Conservation (phyloP, 2,888 invertebrate species). For the Scaptomyza parva region DNA sequence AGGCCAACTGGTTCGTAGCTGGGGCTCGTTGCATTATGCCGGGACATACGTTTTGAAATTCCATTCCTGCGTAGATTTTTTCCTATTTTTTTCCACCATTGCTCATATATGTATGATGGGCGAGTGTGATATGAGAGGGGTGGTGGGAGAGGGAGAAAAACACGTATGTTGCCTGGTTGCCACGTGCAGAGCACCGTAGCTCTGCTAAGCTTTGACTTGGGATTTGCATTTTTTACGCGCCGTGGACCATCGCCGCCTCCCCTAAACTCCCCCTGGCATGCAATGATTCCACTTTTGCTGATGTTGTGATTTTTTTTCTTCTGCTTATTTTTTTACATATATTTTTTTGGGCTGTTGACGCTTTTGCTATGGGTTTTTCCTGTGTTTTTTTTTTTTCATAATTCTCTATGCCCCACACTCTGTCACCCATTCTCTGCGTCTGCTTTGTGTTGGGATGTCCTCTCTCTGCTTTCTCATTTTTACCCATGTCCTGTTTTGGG, state of each 20-base stretch:
- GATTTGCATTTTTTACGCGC: conserved; percentile 82
- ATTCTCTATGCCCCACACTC: conserved; percentile 30
- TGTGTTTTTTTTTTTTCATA: conserved; percentile 50
- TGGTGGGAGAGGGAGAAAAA: too few species aligned
- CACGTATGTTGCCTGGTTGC: conserved; percentile 71
- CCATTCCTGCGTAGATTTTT: conserved; percentile 70
- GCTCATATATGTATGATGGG: conserved; percentile 52
- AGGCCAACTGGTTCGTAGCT: conserved; percentile 44
- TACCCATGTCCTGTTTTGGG: conserved; percentile 77
- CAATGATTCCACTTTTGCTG: conserved; percentile 72
- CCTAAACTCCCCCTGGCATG: background rate
- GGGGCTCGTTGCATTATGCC: conserved; percentile 76
- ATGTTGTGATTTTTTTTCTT: conserved; percentile 76
- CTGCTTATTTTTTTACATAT: conserved; percentile 23
- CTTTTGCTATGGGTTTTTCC: conserved; percentile 76
- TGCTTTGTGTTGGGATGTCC: conserved; percentile 6
- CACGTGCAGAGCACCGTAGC: conserved; percentile 68
- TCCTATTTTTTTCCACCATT: conserved; percentile 53
- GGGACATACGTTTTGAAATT: conserved; percentile 77
- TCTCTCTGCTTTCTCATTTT: conserved; percentile 24
- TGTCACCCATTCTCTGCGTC: conserved; percentile 6
- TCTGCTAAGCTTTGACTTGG: conserved; percentile 83
- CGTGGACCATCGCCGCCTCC: conserved; percentile 44
- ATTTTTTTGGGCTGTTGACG: conserved; percentile 64
- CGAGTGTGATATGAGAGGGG: background rate